A percentile compares a stretch with the other conserved stretches of the same genome.
Evolutionary conservation across 2,113 vertebrate genomes (phyloP).

Genomic region (Pachycephala philippinensis): DNA sequence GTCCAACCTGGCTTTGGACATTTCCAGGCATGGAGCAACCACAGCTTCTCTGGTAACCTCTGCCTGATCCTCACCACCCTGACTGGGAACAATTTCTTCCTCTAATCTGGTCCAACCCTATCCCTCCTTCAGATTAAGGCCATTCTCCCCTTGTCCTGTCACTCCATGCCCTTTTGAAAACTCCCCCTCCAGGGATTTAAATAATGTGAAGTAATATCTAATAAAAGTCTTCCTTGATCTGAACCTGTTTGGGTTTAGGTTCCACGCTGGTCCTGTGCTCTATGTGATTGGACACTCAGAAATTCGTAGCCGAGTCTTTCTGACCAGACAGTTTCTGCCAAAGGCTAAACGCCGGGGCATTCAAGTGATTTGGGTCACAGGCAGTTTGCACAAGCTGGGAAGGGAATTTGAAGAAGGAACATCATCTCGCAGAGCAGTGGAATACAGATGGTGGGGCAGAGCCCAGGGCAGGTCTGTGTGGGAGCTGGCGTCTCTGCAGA

Average conservation of each 20-base stretch:
- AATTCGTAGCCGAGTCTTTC: neutral
- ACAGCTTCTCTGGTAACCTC: neutral
- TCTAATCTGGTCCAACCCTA: neutral
- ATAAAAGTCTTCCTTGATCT: neutral
- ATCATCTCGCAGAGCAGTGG: accelerated
- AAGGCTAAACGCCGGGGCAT: too few species aligned
- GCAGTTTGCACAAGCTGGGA: neutral
- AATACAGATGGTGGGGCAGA: neutral
- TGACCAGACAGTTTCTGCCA: accelerated
- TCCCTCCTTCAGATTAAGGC: too few species aligned
- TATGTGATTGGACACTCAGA: accelerated
- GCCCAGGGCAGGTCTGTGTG: neutral
- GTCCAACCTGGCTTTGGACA: neutral
- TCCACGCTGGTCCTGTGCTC: neutral
- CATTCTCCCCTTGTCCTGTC: neutral
- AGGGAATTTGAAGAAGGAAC: neutral
- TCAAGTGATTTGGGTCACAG: too few species aligned
- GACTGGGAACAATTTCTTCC: neutral
- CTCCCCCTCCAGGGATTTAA: neutral
- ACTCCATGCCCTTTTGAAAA: neutral
- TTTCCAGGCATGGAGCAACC: neutral
- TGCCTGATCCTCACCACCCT: neutral
- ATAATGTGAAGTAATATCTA: neutral
- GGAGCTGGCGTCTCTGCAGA: neutral
- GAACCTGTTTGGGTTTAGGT: neutral